Evolutionary conservation across 30 jellyfish, hydroid and myxozoan genomes (phyloP).

Genomic region (Chrysaora quinquecirrha): DNA sequence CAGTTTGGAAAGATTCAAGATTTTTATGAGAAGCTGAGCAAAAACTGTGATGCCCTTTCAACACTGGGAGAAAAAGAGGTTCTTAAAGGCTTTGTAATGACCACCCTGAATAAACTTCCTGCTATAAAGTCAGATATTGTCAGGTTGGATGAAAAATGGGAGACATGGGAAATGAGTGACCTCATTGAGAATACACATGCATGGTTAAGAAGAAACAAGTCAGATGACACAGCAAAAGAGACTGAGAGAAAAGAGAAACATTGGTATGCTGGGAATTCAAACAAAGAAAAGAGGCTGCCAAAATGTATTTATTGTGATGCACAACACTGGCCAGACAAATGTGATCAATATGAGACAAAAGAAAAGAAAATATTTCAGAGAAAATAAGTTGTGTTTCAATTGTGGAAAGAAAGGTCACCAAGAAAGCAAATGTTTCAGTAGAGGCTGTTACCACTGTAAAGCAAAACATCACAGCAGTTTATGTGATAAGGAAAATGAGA

Average conservation of each 20-base stretch:
- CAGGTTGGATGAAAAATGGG: constrained; percentile 24
- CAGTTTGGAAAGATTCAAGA: constrained; percentile 8
- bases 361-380: constrained; percentile 13
- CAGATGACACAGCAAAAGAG: constrained; percentile 3
- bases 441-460: constrained; percentile 29
- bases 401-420: constrained; percentile 1
- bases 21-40: constrained; percentile 18
- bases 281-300: constrained; percentile 14
- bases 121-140: constrained; percentile 18
- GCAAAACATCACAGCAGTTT: constrained; percentile 39
- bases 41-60: constrained; percentile 17
- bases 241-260: constrained; percentile 10
- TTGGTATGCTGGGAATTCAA: constrained; percentile 40
- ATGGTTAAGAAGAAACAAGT: constrained; percentile 32
- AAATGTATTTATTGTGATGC: constrained; percentile 33
- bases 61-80: constrained; percentile 34
- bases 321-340: constrained; percentile 42
- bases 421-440: constrained; percentile 14
- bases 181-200: constrained; percentile 16
- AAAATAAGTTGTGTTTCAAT: constrained; percentile 25
- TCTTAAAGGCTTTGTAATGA: constrained; percentile 19
- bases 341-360: constrained; percentile 4
- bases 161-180: constrained; percentile 25
- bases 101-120: constrained; percentile 8
- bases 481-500: constrained; percentile 24